Base-by-base conservation (phyloP, 2,888 invertebrate species). In the Mythimna pallens region DNA sequence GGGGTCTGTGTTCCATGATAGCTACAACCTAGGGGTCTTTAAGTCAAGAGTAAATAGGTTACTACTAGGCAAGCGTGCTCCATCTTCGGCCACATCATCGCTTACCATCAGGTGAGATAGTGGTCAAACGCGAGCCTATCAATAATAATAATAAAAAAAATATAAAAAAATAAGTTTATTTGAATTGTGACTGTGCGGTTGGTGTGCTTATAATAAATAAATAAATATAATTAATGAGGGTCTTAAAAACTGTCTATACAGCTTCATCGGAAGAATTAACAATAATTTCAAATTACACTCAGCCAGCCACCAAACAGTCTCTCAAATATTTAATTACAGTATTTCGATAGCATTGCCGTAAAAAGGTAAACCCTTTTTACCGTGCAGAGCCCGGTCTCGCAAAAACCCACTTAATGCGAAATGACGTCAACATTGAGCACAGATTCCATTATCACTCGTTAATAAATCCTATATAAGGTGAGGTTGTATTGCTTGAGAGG, bases 361-460 rank as follows among this genome's bases (percentile, higher is more conserved):
- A 70, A 81, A 66, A 65, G 30, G 30, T 65, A 57, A 63, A 34
- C 62, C 65, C 36, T 63, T 82, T 74, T 36, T 52, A 12, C 68
- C 22, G 43, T 9, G n/a, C 14, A 4, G 66, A 25, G 52, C 52
- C 47, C 62, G 17, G 54, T 70, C 55, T 50, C 20, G 65, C 65
- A 66, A 65, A 81, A 81, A 81, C 59, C 54, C 78, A 66, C 47
- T 78, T 81, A 80, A 73, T 73, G 63, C 65, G 22, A 79, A 76
- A 79, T 82, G 76, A 82, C 83, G 80, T 82, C 80, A 80, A 70
- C 78, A 69, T 71, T 83, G 73, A 70, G 70, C 68, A 71, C 77
- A 73, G 83, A 73, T 74, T 81, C 81, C 83, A 80, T 84, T 84
- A 84, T 84, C 82, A 82, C 71, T 74, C 74, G 84, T 76, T 80